Conservation (phyloP, 1,140 invertebrate species). For the Brachionus rubens region DNA sequence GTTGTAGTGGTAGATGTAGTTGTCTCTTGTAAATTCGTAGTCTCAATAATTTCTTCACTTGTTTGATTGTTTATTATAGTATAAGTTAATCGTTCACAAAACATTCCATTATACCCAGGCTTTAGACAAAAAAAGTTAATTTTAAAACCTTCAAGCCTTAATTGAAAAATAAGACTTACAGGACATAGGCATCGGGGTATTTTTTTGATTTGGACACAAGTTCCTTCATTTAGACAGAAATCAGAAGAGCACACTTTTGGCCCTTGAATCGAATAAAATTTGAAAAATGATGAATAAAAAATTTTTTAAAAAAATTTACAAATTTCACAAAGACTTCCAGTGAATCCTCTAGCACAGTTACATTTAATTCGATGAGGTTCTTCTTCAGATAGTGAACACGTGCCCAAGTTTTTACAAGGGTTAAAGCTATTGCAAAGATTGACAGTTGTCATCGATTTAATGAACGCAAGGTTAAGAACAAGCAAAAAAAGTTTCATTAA, state of each 20-base stretch:
- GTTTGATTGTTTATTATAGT: background rate
- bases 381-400: background rate
- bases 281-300: too few species aligned
- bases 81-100: background rate
- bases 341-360: background rate
- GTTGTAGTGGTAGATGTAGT: background rate
- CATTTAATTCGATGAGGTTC: background rate
- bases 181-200: slow-evolving; percentile 12
- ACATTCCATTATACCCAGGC: background rate
- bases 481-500: background rate
- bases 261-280: too few species aligned
- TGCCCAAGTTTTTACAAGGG: slow-evolving; percentile 8
- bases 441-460: background rate
- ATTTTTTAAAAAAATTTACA: too few species aligned
- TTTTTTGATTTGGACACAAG: background rate
- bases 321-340: slow-evolving; percentile 31
- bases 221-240: slow-evolving; percentile 11
- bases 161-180: background rate
- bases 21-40: background rate
- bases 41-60: background rate
- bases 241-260: slow-evolving; percentile 2
- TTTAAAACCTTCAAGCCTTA: background rate
- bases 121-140: background rate
- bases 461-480: background rate
- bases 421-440: background rate